phyloP scores from a whole-genome alignment of 2,888 invertebrate species.

The Cantharis lateralis region DNA sequence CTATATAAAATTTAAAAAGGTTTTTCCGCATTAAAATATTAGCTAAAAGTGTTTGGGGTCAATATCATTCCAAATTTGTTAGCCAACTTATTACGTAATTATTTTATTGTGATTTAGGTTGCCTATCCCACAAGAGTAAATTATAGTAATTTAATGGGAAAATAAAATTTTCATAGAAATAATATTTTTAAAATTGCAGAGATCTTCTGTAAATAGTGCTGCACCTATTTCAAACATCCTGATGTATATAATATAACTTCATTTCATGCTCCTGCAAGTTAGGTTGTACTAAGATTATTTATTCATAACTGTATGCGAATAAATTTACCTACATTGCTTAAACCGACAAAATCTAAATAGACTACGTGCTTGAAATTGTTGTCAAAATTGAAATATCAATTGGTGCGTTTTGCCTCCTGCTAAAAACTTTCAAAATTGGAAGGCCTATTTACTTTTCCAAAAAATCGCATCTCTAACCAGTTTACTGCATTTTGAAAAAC shows the following conservation, averaged over 20 bases:
- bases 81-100: too few species aligned
- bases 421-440: background rate
- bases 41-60: background rate
- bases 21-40: background rate
- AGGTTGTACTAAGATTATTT: slow-evolving; percentile 11
- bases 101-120: too few species aligned
- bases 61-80: background rate
- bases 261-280: slow-evolving; percentile 11
- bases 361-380: slow-evolving; percentile 26
- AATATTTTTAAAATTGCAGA: background rate
- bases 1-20: background rate
- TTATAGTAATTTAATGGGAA: too few species aligned
- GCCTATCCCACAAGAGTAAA: too few species aligned
- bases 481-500: too few species aligned
- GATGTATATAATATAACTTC: background rate
- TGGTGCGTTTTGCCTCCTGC: background rate
- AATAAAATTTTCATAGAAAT: too few species aligned
- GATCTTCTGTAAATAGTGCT: background rate
- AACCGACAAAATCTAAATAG: slow-evolving; percentile 20
- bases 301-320: slow-evolving; percentile 20
- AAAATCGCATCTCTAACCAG: too few species aligned
- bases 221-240: background rate
- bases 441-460: too few species aligned
- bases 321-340: slow-evolving; percentile 19
- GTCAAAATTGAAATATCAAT: background rate